These are phyloP conservation scores for Pogonomyrmex californicus DNA, from an alignment of 1,140 invertebrate genomes.

Conservation along the genomic window DNA sequence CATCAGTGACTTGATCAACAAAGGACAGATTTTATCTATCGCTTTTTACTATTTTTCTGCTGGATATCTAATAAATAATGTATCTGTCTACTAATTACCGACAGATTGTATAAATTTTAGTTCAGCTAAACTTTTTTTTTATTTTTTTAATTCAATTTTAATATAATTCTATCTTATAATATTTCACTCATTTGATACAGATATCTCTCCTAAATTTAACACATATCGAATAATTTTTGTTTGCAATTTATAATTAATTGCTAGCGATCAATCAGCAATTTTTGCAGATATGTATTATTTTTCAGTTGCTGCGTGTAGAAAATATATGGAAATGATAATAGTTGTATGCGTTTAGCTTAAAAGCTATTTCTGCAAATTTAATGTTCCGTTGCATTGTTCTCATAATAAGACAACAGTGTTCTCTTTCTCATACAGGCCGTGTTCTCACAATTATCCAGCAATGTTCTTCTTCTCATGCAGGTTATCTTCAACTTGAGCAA, in stretches of 20 bases:
- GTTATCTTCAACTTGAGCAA: slow-evolving; percentile 56
- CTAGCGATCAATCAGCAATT: neutral
- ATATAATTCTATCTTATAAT: neutral
- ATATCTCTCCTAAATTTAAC: neutral
- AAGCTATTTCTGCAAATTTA: slow-evolving; percentile 61
- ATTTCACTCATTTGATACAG: neutral
- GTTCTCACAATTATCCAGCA: slow-evolving; percentile 62
- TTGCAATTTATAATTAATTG: neutral
- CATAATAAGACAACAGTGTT: slow-evolving; percentile 43
- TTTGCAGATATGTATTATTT: neutral
- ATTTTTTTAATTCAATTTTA: neutral
- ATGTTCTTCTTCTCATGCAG: slow-evolving; percentile 58
- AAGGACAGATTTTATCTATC: neutral
- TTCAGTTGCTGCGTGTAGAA: neutral
- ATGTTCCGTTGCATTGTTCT: slow-evolving; percentile 14
- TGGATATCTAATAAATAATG: neutral
- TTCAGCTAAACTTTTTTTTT: neutral
- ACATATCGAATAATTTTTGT: neutral
- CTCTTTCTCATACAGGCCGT: too few species aligned
- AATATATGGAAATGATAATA: neutral
- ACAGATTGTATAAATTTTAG: neutral
- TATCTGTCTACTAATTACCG: neutral
- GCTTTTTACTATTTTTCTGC: neutral
- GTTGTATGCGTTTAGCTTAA: neutral
- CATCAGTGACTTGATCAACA: neutral